Base-by-base conservation (phyloP, 2,113 vertebrate genomes). In the Opisthocomus hoazin region DNA sequence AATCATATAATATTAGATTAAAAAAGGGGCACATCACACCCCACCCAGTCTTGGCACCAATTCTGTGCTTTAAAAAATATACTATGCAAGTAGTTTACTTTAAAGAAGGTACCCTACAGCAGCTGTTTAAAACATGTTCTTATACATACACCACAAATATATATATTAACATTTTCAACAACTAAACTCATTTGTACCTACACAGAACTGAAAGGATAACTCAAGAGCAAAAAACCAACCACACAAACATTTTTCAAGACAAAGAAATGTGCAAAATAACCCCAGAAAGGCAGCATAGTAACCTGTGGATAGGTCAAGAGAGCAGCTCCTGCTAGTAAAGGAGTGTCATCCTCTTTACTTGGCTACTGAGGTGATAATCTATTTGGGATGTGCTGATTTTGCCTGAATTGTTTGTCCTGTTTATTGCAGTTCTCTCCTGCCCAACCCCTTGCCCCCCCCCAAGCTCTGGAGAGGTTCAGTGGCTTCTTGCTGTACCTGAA, bases 141-240 rank as follows among this genome's bases (percentile, higher is more conserved):
- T 97, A 97, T 97, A 98, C 48, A 94, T 97, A 98, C 96, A 98
- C 96, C 96, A 97, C 96, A 97, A 94, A 97, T 96, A 97, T 97
- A 98, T 97, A 98, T 98, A 98, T 98, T 98, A 98, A 98, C 98
- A 98, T 98, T 97, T 98, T 97, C 97, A 97, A 98, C 97, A 97
- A 97, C 98, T 97, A 98, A 97, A 98, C 94, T 97, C 96, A 97
- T 97, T 96, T 98, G 98, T 98, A 98, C 98, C 98, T 98, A 97
- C 95, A 97, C 94, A 97, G 95, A 97, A 96, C 95, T 43, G 93
- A 97, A 93, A 43, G 76, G 87, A 77, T 91, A 96, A 96, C 73
- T 95, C 94, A 76, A 96, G 89, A 96, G 95, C 37, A 88, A 94
- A 92, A 91, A 65, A 57, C 15, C 93, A 96, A 95, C 77, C 94